A percentile compares a stretch with the other conserved stretches of the same genome.
Conservation (phyloP, 2,797 vertebrate species). For the Sternotherus odoratus region DNA sequence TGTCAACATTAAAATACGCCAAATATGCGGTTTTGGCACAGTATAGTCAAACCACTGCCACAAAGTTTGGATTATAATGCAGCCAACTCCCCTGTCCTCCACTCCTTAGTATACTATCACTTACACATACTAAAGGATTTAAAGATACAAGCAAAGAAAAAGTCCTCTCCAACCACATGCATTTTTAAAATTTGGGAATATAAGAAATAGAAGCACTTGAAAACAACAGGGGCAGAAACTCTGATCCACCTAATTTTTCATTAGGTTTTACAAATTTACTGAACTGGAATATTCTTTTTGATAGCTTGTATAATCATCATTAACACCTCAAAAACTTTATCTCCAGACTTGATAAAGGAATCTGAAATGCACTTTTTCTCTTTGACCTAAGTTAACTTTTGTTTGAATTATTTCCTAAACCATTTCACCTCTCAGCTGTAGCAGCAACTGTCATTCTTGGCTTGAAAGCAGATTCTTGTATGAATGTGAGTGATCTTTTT, state of each 20-base stretch:
- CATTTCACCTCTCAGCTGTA: slow-evolving; percentile 86
- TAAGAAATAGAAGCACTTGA: background rate
- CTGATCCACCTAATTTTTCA: background rate
- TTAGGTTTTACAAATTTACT: slow-evolving; percentile 18
- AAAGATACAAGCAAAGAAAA: slow-evolving; percentile 22
- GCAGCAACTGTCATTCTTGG: slow-evolving; percentile 94
- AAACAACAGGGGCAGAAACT: slow-evolving; percentile 4
- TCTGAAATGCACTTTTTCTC: slow-evolving; percentile 32
- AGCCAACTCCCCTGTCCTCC: slow-evolving; percentile 35
- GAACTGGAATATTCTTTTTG: background rate
- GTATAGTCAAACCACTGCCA: slow-evolving; percentile 42
- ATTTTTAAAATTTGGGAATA: background rate
- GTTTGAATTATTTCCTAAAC: slow-evolving; percentile 82
- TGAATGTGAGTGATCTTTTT: slow-evolving; percentile 89
- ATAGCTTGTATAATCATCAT: slow-evolving; percentile 24
- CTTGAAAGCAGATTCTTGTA: slow-evolving; percentile 83
- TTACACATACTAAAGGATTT: slow-evolving; percentile 6
- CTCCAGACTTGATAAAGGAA: slow-evolving; percentile 31
- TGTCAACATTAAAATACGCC: slow-evolving; percentile 60
- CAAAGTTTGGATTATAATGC: slow-evolving; percentile 44
- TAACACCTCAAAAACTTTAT: slow-evolving; percentile 17
- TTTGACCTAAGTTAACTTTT: slow-evolving; percentile 73
- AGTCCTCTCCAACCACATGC: slow-evolving; percentile 3
- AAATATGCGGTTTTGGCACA: slow-evolving; percentile 66
- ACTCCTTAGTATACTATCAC: slow-evolving; percentile 32